Conservation (phyloP, 2,113 vertebrate species). For the Chloroceryle aenea region DNA sequence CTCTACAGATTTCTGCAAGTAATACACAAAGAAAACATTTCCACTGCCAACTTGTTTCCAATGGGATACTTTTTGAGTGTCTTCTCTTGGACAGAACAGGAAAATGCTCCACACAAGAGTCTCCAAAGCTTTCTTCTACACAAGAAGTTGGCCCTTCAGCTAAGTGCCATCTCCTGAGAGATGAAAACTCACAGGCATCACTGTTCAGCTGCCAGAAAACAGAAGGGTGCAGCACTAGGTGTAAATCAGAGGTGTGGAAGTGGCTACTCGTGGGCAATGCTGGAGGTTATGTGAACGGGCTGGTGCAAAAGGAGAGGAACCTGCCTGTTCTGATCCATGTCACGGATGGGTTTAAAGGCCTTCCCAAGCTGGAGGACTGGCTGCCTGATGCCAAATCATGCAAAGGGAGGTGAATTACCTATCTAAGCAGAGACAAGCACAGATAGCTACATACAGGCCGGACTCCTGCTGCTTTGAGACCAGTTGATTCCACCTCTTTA, state of each 20-base stretch:
- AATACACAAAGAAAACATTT: background rate
- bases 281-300: background rate
- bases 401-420: background rate
- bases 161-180: background rate
- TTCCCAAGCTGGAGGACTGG: background rate
- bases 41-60: background rate
- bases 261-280: background rate
- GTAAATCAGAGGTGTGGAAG: background rate
- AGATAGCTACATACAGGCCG: conserved; percentile 70
- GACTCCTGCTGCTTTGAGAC: conserved; percentile 69
- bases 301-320: background rate
- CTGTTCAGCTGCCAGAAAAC: background rate
- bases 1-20: conserved; percentile 64
- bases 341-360: background rate
- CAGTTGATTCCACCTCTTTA: conserved; percentile 78
- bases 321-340: background rate
- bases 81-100: background rate
- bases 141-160: background rate
- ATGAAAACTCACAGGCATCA: background rate
- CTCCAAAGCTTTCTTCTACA: background rate
- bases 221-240: background rate
- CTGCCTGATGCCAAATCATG: background rate
- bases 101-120: background rate
- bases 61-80: background rate
- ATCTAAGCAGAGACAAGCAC: background rate